Base-by-base conservation (phyloP, 1,140 invertebrate species). In the Thaumatotibia leucotreta region DNA sequence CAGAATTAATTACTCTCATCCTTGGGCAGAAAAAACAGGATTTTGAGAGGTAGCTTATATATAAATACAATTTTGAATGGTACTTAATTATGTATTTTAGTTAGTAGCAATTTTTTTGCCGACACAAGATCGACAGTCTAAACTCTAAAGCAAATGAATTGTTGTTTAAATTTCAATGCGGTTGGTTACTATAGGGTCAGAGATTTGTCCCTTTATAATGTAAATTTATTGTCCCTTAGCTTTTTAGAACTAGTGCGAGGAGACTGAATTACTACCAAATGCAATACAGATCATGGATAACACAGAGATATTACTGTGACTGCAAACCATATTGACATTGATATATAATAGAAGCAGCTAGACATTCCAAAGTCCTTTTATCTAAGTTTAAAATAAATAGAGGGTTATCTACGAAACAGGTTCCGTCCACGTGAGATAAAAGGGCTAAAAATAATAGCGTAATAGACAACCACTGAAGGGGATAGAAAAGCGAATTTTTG, bases 1-100 rank as follows among this genome's bases (percentile, higher is more conserved):
- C 61, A 63, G 71, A 73, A 73, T 54, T 73, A 71, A 77, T 75
- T 61, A 35, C 35, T 63, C 27, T 32, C 69, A 67, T 71, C 69
- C 69, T 71, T 65, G 24, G 1, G 24, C 27, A 33, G 10, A 62
- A 35, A 63, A 65, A 54, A 31, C 24, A 11, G 54, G 32, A 33
- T 61, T 65, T 27, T n/a, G n/a, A n/a, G n/a, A n/a, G n/a, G n/a
- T n/a, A n/a, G n/a, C 32, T 65, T 45, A 20, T 4, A 29, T 6
- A 27, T 50, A 50, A 50, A n/a, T n/a, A 27, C n/a, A n/a, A n/a
- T n/a, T 54, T 54, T 54, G 22, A 54, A 54, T 24, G 50, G 52
- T 6, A 20, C 8, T n/a, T 45, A 45, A 58, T 58, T 58, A 24
- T 9, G 20, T 50, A 54, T 14, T 58, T 58, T 27, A 29, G 9